These are phyloP conservation scores for Poeciliopsis presidionis DNA, from an alignment of 2,797 vertebrate genomes.

Conservation along the genomic window DNA sequence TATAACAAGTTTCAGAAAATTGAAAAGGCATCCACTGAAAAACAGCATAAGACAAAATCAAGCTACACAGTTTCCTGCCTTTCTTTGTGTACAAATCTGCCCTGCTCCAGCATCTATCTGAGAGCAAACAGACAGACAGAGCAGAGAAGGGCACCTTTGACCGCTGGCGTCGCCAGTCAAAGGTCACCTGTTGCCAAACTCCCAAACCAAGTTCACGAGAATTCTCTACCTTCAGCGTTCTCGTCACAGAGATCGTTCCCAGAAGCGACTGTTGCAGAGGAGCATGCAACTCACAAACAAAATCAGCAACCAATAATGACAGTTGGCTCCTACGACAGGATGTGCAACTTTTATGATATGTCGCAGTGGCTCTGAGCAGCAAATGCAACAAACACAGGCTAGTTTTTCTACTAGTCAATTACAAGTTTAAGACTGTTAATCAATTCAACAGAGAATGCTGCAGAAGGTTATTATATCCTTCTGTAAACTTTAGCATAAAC, in stretches of 20 bases:
- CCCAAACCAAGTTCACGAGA: slow-evolving; percentile 71
- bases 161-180: slow-evolving; percentile 70
- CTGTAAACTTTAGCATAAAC: slow-evolving; percentile 3
- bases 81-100: slow-evolving; percentile 16
- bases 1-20: slow-evolving; percentile 16
- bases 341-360: neutral
- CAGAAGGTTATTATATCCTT: neutral
- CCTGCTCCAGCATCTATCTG: slow-evolving; percentile 55
- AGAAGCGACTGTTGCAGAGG: slow-evolving; percentile 35
- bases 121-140: slow-evolving; percentile 68
- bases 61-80: slow-evolving; percentile 18
- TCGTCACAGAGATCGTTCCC: slow-evolving; percentile 36
- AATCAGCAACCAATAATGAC: neutral
- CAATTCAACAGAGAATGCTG: neutral
- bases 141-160: slow-evolving; percentile 76
- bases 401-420: neutral
- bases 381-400: slow-evolving; percentile 6
- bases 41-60: neutral
- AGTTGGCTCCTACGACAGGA: neutral
- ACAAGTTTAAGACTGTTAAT: neutral
- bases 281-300: slow-evolving; percentile 10
- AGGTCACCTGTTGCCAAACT: slow-evolving; percentile 77
- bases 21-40: slow-evolving; percentile 7
- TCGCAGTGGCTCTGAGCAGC: slow-evolving; percentile 1
- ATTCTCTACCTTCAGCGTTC: slow-evolving; percentile 50